These are phyloP conservation scores for Bellardia pandia DNA, from an alignment of 2,888 invertebrate genomes.

Conservation along the genomic window DNA sequence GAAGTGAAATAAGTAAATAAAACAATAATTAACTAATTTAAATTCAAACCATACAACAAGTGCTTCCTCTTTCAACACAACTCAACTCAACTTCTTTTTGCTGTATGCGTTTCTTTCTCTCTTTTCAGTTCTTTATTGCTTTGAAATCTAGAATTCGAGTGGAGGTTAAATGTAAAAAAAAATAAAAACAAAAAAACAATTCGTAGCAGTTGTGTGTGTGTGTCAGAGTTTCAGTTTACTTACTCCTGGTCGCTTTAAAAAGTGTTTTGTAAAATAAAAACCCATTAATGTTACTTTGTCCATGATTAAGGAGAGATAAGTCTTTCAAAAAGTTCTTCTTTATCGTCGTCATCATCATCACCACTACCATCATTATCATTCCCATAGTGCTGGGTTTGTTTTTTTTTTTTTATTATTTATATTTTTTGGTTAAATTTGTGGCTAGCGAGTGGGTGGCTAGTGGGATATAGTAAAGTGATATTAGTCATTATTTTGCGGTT, in stretches of 20 bases:
- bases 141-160: constrained; percentile 2
- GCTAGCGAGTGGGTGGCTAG: background rate
- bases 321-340: constrained; percentile 55
- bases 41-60: constrained; percentile 74
- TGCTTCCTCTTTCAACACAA: constrained; percentile 57
- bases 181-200: constrained; percentile 33
- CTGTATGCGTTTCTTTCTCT: background rate
- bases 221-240: constrained; percentile 17
- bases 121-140: background rate
- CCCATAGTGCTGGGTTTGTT: constrained; percentile 19
- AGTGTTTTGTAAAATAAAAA: constrained; percentile 62
- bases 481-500: background rate
- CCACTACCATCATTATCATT: background rate
- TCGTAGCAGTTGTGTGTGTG: constrained; percentile 40
- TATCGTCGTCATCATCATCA: constrained; percentile 4
- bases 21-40: constrained; percentile 75
- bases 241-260: constrained; percentile 62
- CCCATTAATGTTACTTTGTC: constrained; percentile 73
- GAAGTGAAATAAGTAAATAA: constrained; percentile 62
- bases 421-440: constrained; percentile 56
- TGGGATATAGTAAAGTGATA: background rate
- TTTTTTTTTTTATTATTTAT: constrained; percentile 41
- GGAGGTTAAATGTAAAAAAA: constrained; percentile 11
- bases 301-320: constrained; percentile 72
- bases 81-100: constrained; percentile 18